These are phyloP conservation scores for Pygmarrhopalites habei DNA, from an alignment of 1,140 invertebrate species.

Conservation along the genomic window DNA sequence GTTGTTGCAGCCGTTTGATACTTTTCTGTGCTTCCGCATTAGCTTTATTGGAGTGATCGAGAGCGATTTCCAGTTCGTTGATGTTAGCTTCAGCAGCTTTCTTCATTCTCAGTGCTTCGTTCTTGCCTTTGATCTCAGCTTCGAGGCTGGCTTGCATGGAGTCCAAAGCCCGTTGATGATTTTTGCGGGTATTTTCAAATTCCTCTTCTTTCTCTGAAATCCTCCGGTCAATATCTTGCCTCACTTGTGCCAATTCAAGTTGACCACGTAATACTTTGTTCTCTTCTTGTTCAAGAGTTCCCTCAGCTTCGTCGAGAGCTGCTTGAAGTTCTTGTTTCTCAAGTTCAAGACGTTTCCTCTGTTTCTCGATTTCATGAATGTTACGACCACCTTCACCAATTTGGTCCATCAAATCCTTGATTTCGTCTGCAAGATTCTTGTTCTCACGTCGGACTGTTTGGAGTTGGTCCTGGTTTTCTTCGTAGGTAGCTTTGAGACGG, in stretches of 20 bases:
- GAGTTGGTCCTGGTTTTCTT: constrained; percentile 93
- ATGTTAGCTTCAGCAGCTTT: constrained; percentile 99
- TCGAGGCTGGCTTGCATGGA: constrained; percentile 98
- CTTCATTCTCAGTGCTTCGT: constrained; percentile 98
- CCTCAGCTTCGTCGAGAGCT: constrained; percentile 96
- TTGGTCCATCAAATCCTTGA: constrained; percentile 97
- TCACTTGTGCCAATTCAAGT: constrained; percentile 92
- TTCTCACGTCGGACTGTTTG: constrained; percentile 97
- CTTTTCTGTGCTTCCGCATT: constrained; percentile 98
- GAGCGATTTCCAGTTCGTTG: constrained; percentile 96
- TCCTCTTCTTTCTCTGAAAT: constrained; percentile 99
- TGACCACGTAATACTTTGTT: constrained; percentile 95
- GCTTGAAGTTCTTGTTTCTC: constrained; percentile 99
- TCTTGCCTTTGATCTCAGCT: constrained; percentile 97
- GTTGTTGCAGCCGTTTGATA: constrained; percentile 94
- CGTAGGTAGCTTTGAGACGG: constrained; percentile 94
- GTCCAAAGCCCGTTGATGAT: constrained; percentile 97
- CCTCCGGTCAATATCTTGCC: constrained; percentile 96
- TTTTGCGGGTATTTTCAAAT: constrained; percentile 99
- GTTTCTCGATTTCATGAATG: constrained; percentile 98
- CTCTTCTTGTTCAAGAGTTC: constrained; percentile 96
- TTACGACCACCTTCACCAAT: constrained; percentile 96
- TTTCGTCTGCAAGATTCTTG: constrained; percentile 97
- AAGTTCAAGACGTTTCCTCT: constrained; percentile 92
- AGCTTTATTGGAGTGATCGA: constrained; percentile 96